Conservation (phyloP, 1,140 invertebrate species). For the Pseudomyrmex pallidus region DNA sequence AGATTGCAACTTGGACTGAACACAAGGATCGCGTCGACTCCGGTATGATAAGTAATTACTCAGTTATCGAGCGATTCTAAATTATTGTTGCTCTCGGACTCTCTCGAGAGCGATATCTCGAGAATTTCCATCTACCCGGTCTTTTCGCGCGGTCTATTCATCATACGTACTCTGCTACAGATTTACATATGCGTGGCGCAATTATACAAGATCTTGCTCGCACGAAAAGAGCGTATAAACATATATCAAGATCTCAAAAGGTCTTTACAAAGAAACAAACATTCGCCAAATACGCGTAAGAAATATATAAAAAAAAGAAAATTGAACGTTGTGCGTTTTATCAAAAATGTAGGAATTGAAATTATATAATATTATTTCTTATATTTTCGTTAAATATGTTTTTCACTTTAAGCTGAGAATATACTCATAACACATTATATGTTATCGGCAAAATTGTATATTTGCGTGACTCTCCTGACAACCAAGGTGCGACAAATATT, state of each 20-base stretch:
- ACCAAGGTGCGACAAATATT: too few species aligned
- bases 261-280: too few species aligned
- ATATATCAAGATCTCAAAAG: not conserved
- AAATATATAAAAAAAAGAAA: too few species aligned
- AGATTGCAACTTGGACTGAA: slow-evolving; percentile 15
- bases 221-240: slow-evolving; percentile 12
- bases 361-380: too few species aligned
- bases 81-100: slow-evolving; percentile 19
- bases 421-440: too few species aligned
- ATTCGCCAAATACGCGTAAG: too few species aligned
- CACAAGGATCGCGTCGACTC: not conserved
- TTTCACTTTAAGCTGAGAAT: too few species aligned
- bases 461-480: too few species aligned
- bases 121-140: not conserved
- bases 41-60: slow-evolving; percentile 36
- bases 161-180: not conserved
- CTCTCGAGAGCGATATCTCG: slow-evolving; percentile 21
- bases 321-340: too few species aligned
- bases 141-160: slow-evolving; percentile 2
- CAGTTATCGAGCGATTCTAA: slow-evolving; percentile 24
- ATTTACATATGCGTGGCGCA: not conserved
- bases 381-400: too few species aligned
- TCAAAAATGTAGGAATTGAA: too few species aligned
- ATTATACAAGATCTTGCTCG: slow-evolving; percentile 13
- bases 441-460: too few species aligned